Evolutionary conservation across 1,140 invertebrate genomes (phyloP).

Genomic region (Parasteatoda tepidariorum): DNA sequence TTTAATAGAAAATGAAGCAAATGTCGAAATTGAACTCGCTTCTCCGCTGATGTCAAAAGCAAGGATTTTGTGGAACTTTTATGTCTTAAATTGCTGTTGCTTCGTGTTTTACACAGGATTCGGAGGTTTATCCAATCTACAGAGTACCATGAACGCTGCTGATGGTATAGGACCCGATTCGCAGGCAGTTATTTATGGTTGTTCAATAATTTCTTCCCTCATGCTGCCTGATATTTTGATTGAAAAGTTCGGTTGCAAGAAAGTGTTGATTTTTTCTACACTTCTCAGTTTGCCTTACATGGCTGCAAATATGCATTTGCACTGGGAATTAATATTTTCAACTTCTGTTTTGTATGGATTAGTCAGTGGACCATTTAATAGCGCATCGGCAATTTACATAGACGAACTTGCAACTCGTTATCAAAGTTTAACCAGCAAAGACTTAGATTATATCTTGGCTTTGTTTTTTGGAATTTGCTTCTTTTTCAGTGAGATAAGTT

Average conservation of each 20-base stretch:
- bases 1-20: too few species aligned
- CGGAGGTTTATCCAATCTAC: slow-evolving; percentile 32
- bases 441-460: slow-evolving; percentile 2
- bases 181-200: slow-evolving; percentile 66
- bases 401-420: slow-evolving; percentile 68
- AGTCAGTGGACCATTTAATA: slow-evolving; percentile 71
- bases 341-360: slow-evolving; percentile 69
- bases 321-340: slow-evolving; percentile 66
- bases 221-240: slow-evolving; percentile 61
- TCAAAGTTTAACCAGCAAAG: not conserved
- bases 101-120: slow-evolving; percentile 40
- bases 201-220: slow-evolving; percentile 64
- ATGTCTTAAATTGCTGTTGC: not conserved
- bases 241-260: slow-evolving; percentile 67
- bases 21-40: too few species aligned
- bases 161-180: slow-evolving; percentile 38
- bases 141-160: slow-evolving; percentile 58
- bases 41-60: too few species aligned
- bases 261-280: slow-evolving; percentile 68
- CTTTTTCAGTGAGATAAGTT: slow-evolving; percentile 8
- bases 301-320: slow-evolving; percentile 68
- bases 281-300: slow-evolving; percentile 68
- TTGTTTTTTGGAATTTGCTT: slow-evolving; percentile 11
- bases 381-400: slow-evolving; percentile 71
- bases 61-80: too few species aligned